These are phyloP conservation scores for Aurelia aurita complex sp. Pacific DNA, from an alignment of 30 jellyfish, hydroid and myxozoan species.

Conservation along the genomic window DNA sequence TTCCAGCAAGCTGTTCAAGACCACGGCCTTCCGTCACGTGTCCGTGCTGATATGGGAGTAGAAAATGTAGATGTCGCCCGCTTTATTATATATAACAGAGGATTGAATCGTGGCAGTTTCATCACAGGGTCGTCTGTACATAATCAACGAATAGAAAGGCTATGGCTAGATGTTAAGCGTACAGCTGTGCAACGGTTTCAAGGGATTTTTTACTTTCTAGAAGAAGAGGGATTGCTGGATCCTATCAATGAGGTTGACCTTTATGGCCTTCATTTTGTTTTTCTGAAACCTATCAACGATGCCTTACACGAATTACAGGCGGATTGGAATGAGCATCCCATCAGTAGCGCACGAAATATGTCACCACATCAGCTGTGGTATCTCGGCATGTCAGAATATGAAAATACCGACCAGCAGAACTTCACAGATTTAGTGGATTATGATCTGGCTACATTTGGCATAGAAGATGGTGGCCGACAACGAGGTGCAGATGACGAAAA, in stretches of 20 bases:
- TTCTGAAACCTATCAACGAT: slow-evolving; percentile 27
- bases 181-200: neutral
- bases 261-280: slow-evolving; percentile 30
- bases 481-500: too few relatives aligned
- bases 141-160: too few relatives aligned
- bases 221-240: slow-evolving; percentile 11
- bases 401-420: too few relatives aligned
- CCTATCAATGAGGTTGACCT: neutral
- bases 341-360: slow-evolving; percentile 16
- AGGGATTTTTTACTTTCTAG: slow-evolving; percentile 6
- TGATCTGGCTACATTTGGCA: too few relatives aligned
- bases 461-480: too few relatives aligned
- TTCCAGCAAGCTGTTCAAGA: too few relatives aligned
- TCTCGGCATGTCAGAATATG: too few relatives aligned
- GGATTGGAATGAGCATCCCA: slow-evolving; percentile 4
- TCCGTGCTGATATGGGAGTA: too few relatives aligned
- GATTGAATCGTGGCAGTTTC: slow-evolving; percentile 34
- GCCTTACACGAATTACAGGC: slow-evolving; percentile 5
- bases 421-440: too few relatives aligned
- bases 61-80: neutral
- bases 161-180: neutral
- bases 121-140: neutral
- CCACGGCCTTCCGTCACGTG: too few relatives aligned
- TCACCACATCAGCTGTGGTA: slow-evolving; percentile 40
- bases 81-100: slow-evolving; percentile 28